Base-by-base conservation (phyloP, 2,113 vertebrate genomes). In the Prietella phreatophila region DNA sequence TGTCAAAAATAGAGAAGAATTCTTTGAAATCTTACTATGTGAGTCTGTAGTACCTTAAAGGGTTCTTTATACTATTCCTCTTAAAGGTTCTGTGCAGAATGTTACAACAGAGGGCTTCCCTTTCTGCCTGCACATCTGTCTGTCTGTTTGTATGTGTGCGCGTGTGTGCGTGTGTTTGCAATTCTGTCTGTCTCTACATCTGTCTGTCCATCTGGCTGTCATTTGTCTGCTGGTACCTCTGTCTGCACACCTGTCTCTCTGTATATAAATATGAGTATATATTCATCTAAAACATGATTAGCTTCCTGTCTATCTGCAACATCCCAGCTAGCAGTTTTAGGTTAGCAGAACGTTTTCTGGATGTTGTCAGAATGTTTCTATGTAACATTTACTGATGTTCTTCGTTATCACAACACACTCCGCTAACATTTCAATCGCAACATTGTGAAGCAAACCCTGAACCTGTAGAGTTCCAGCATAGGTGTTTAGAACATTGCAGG, bases 1-100 rank as follows among this genome's bases (percentile, higher is more conserved):
- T 81, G 53, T 33, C 0, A 58, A 89, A 5, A 76, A 88, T 81
- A 85, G 30, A 89, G 76, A 90, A 79, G 15, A 50, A 22, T 56
- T 10, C 2, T 33, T 0, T 58, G 6, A 20, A 33, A 19, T 33
- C 5, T 53, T 55, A 55, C 25, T n/a, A 14, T 79, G 76, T 15
- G 78, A 55, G 50, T 80, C 14, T 79, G 8, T 20, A 56, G 5
- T 1, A 50, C 42, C 75, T n/a, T 25, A n/a, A 56, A 10, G n/a
- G 2, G 2, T 7, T 33, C 8, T 4, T 79, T 14, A 47, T 22
- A 75, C 17, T 15, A 17, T 53, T 55, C 47, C 5, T 79, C 75
- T 53, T 50, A n/a, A 53, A n/a, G 75, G 13, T 76, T 42, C 39
- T 47, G 73, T 14, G 22, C 9, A 47, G 73, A 53, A 53, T 1